Conservation (phyloP, 2,888 invertebrate genomes). For the Tetrapedia diversipes region DNA sequence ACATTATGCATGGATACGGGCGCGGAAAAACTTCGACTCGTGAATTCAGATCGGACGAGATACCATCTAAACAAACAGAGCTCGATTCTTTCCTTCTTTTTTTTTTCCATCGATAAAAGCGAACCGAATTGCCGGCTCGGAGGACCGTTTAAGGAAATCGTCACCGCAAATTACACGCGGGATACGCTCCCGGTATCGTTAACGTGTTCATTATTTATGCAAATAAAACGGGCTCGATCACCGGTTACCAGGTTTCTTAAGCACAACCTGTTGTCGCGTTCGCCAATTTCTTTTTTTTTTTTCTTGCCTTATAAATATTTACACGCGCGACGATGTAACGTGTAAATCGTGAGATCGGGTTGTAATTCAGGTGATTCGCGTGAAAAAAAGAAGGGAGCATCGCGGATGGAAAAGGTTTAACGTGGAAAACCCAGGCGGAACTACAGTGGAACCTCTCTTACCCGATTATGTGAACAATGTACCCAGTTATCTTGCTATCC, state of each 20-base stretch:
- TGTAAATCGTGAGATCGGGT: too few species aligned
- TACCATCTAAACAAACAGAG: background rate
- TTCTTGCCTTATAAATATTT: conserved; percentile 14
- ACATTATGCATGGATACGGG: conserved; percentile 45
- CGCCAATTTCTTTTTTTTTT: too few species aligned
- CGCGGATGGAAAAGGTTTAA: background rate
- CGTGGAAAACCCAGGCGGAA: background rate
- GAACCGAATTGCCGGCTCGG: too few species aligned
- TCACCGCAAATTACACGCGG: background rate
- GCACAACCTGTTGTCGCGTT: background rate
- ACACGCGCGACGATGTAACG: too few species aligned
- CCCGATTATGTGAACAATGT: too few species aligned
- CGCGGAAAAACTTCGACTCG: conserved; percentile 22
- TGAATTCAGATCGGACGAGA: conserved; percentile 13
- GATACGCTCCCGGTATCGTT: background rate
- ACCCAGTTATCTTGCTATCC: too few species aligned
- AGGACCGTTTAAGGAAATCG: conserved; percentile 16
- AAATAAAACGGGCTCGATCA: background rate
- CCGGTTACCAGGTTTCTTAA: background rate
- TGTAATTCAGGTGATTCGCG: conserved; percentile 6
- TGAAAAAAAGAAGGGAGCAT: too few species aligned
- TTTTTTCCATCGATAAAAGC: background rate
- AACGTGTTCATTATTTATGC: conserved; percentile 6
- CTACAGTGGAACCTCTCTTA: too few species aligned
- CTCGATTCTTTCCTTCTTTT: background rate